These are phyloP conservation scores for Vimba vimba DNA, from an alignment of 2,113 vertebrate species.

Conservation along the genomic window DNA sequence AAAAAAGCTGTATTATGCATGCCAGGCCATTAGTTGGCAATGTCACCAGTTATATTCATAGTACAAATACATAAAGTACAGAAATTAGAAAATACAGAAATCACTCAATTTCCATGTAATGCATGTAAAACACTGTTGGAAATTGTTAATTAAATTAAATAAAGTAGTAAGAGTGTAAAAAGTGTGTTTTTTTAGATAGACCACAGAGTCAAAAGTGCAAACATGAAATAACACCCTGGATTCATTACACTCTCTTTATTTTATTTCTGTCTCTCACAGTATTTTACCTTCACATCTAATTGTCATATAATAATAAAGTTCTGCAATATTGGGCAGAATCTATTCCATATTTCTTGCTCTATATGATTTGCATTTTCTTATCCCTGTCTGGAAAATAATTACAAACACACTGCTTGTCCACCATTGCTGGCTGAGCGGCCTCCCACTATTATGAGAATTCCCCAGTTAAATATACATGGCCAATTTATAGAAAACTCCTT, in stretches of 20 bases:
- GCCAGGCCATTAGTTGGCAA: too few relatives aligned
- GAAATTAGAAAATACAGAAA: too few relatives aligned
- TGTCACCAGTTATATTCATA: too few relatives aligned
- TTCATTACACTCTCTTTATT: constrained; percentile 76
- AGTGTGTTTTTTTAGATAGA: background rate
- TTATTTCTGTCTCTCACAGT: constrained; percentile 73
- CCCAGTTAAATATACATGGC: constrained; percentile 4
- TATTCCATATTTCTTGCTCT: constrained; percentile 83
- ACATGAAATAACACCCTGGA: constrained; percentile 61
- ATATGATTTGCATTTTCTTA: constrained; percentile 79
- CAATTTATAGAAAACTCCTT: constrained; percentile 11
- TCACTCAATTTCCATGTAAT: too few relatives aligned
- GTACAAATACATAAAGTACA: too few relatives aligned
- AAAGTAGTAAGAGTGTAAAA: background rate
- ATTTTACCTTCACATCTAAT: constrained; percentile 83
- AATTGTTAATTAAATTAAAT: background rate
- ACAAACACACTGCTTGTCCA: constrained; percentile 76
- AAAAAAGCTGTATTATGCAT: too few relatives aligned
- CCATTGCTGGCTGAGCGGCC: constrained; percentile 68
- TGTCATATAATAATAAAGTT: constrained; percentile 83
- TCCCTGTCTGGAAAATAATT: constrained; percentile 79
- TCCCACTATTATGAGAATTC: constrained; percentile 31
- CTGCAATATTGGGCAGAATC: constrained; percentile 87
- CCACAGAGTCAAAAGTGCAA: background rate
- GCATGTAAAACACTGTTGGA: too few relatives aligned